Conservation (phyloP, 2,113 vertebrate species). For the Saccopteryx bilineata region DNA sequence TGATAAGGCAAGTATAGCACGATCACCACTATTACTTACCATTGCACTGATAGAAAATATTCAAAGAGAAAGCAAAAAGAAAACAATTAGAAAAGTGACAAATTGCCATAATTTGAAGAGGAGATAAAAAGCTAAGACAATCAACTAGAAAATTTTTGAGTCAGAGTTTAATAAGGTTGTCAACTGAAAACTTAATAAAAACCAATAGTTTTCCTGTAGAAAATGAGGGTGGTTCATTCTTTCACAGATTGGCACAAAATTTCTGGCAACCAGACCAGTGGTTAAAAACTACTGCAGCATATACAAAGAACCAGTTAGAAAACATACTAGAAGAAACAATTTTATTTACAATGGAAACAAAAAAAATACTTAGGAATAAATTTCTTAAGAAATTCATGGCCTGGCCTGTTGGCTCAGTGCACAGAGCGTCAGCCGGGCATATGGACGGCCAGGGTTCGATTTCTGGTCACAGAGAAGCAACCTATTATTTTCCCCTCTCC, state of each 20-base stretch:
- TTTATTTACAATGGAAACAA: constrained; percentile 7
- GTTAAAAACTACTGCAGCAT: not conserved
- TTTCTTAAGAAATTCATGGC: constrained; percentile 8
- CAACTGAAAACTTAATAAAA: constrained; percentile 8
- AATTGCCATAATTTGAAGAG: constrained; percentile 13
- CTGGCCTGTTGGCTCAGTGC: too few species aligned
- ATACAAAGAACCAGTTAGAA: not conserved
- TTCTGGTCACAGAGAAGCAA: too few species aligned
- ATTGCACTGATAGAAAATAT: constrained; percentile 28
- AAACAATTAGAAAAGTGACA: not conserved
- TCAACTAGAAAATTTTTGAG: not conserved
- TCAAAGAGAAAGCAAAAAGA: not conserved
- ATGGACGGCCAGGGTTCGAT: too few species aligned
- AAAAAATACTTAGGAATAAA: not conserved
- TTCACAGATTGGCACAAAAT: too few species aligned
- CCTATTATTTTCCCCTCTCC: too few species aligned
- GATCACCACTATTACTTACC: not conserved
- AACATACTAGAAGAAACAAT: not conserved
- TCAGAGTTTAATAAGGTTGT: constrained; percentile 8
- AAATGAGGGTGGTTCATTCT: too few species aligned
- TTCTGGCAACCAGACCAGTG: too few species aligned
- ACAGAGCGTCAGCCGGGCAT: too few species aligned
- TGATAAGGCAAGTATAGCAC: not conserved
- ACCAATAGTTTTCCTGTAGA: not conserved
- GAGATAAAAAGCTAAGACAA: not conserved